phyloP scores from a whole-genome alignment of 1,140 invertebrate genomes.

The Trichonephila clavipes region DNA sequence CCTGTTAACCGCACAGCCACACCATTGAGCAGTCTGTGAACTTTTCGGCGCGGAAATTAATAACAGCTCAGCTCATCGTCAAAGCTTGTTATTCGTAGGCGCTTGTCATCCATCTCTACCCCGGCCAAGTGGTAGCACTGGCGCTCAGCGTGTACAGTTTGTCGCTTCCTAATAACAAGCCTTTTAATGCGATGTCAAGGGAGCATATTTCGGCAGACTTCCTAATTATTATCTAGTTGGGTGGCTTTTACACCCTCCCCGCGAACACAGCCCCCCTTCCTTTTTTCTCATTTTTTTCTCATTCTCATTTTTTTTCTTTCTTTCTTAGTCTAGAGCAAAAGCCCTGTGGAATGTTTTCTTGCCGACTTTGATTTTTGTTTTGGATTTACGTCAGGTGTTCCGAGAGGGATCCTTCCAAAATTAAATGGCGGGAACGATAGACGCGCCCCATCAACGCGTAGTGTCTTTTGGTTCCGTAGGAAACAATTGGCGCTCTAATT shows the following conservation, averaged over 20 bases:
- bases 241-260: conserved; percentile 63
- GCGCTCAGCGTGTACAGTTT: conserved; percentile 70
- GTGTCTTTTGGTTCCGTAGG: too few relatives aligned
- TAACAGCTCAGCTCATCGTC: conserved; percentile 50
- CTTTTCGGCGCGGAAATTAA: conserved; percentile 59
- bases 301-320: neutral
- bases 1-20: conserved; percentile 66
- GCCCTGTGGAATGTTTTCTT: conserved; percentile 15
- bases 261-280: neutral
- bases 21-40: neutral
- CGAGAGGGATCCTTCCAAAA: neutral
- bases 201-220: conserved; percentile 71
- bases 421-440: neutral
- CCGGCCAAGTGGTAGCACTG: conserved; percentile 63
- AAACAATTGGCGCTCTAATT: too few relatives aligned
- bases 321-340: neutral
- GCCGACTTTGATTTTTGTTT: conserved; percentile 44
- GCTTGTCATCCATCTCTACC: conserved; percentile 46
- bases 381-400: neutral
- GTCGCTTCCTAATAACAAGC: conserved; percentile 76
- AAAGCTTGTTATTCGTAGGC: conserved; percentile 66
- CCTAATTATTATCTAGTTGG: conserved; percentile 79
- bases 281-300: neutral
- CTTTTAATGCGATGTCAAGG: conserved; percentile 76
- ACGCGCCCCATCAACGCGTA: too few relatives aligned